phyloP scores from a whole-genome alignment of 2,888 invertebrate species.

The Caenorhabditis virilis region DNA sequence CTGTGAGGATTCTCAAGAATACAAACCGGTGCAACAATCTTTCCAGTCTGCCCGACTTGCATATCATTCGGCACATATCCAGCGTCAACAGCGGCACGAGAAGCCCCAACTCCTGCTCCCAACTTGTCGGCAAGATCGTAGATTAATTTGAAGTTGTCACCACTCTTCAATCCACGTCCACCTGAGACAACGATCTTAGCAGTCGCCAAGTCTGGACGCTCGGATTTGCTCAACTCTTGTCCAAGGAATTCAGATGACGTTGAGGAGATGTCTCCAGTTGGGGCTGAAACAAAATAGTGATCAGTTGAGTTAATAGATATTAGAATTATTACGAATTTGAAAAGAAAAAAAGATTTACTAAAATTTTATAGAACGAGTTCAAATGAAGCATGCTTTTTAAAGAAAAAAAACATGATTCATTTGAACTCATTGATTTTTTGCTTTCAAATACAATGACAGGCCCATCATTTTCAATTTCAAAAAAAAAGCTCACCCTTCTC shows the following conservation, averaged over 20 bases:
- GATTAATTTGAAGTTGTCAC: conserved; percentile 84
- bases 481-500: too few relatives aligned
- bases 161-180: conserved; percentile 95
- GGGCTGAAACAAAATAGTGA: too few relatives aligned
- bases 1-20: background rate
- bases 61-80: conserved; percentile 96
- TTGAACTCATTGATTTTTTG: too few relatives aligned
- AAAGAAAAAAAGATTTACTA: too few relatives aligned
- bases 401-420: too few relatives aligned
- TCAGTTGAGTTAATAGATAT: too few relatives aligned
- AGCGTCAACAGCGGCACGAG: conserved; percentile 96
- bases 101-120: conserved; percentile 93
- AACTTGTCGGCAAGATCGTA: conserved; percentile 95
- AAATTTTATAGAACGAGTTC: too few relatives aligned
- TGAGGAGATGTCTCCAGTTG: conserved; percentile 77
- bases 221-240: conserved; percentile 91
- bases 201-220: conserved; percentile 89
- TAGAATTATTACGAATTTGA: too few relatives aligned
- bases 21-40: conserved; percentile 91
- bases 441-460: too few relatives aligned
- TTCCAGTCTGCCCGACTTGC: conserved; percentile 98
- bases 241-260: conserved; percentile 81
- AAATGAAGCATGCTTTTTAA: too few relatives aligned
- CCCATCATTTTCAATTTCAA: too few relatives aligned
- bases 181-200: conserved; percentile 78